Evolutionary conservation across 1,140 invertebrate genomes (phyloP), one percentile per base, ranked within the genome.

Genomic region (Planococcus citri): DNA sequence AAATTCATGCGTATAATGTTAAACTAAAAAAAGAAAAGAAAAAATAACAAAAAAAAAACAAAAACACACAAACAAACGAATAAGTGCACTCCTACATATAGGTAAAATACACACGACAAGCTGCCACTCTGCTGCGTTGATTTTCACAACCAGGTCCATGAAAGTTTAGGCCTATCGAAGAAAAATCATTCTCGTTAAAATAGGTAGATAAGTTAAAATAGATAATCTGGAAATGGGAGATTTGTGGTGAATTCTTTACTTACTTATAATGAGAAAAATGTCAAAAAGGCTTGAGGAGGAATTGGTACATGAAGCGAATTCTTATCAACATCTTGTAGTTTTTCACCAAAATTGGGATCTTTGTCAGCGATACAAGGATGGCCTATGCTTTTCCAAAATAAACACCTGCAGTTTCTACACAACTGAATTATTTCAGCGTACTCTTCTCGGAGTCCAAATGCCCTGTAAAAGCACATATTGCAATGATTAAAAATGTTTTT

Each of bases 391-490:
- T 94, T 88, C 96, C 96, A 99, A 78, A 97, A 98, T 37, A 99
- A 84, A 77, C 93, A 95, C 74, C 94, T 88, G 79, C 96, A 98
- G 78, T 95, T 91, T 71, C 91, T 86, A 79, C 96, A 98, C 57
- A 98, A 81, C 60, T 94, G 92, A 72, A 98, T 83, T 77, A 93
- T 93, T 79, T 98, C 95, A 1, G 95, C 92, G 79, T 92, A 98
- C 72, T 95, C 91, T 80, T 97, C 94, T 72, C 89, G 86, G 21
- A 95, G 81, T 21, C 94, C 94, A 78, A 90, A 95, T 72, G 88
- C 85, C 76, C 93, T 94, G 75, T 9, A 78, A 77, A 73, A 58
- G 29, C n/a, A n/a, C n/a, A n/a, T n/a, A n/a, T n/a, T n/a, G n/a
- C n/a, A n/a, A n/a, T n/a, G n/a, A n/a, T n/a, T n/a, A n/a, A n/a